Percentiles rank a stretch among this genome's conserved stretches.
phyloP scores from a whole-genome alignment of 1,140 invertebrate genomes.

The Lepidurus arcticus region DNA sequence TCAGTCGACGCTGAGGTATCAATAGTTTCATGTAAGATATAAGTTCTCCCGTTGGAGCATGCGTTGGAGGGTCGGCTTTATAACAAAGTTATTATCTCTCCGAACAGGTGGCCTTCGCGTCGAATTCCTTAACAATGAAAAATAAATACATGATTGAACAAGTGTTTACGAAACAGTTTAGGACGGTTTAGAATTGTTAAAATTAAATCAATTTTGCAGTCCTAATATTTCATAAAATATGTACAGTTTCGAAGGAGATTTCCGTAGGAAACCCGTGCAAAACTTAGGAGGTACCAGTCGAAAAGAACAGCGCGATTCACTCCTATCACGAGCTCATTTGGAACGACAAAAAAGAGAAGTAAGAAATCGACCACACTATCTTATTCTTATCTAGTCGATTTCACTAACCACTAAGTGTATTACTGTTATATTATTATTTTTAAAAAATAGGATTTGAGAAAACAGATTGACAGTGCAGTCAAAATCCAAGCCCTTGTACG shows the following conservation, averaged over 20 bases:
- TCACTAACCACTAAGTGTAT: not conserved
- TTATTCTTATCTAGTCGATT: not conserved
- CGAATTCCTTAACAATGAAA: not conserved
- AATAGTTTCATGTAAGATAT: no score
- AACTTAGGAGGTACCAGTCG: slow-evolving; percentile 80
- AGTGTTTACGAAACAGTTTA: not conserved
- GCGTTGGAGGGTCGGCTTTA: no score
- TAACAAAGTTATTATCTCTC: no score
- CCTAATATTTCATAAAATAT: slow-evolving; percentile 38
- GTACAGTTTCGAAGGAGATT: slow-evolving; percentile 90
- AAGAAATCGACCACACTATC: slow-evolving; percentile 36
- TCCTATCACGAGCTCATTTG: slow-evolving; percentile 70
- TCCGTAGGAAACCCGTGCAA: slow-evolving; percentile 76
- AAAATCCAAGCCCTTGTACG: slow-evolving; percentile 74
- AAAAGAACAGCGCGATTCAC: slow-evolving; percentile 64
- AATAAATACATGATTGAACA: not conserved
- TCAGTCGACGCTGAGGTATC: no score
- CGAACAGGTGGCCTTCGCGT: not conserved
- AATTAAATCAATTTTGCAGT: not conserved
- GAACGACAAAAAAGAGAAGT: slow-evolving; percentile 82
- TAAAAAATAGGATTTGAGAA: slow-evolving; percentile 57
- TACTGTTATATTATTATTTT: slow-evolving; percentile 33
- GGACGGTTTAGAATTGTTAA: not conserved
- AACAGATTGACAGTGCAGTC: slow-evolving; percentile 59
- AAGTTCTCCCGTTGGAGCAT: no score